Conservation (phyloP, 2,797 vertebrate species). For the Mormyrops boulengeri region DNA sequence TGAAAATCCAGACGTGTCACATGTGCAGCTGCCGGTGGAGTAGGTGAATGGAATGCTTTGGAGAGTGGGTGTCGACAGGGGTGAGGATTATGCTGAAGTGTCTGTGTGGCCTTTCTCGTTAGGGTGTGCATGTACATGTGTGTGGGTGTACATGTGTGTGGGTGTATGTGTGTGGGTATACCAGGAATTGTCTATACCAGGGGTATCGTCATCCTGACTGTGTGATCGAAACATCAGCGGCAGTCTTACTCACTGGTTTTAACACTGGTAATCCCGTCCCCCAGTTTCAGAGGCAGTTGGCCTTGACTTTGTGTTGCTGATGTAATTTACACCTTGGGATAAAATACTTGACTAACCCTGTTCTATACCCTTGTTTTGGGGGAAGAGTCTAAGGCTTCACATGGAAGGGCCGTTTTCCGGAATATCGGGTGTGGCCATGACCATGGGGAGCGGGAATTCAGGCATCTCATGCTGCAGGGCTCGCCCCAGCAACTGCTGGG, state of each 20-base stretch:
- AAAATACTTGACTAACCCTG: background rate
- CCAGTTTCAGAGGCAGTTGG: background rate
- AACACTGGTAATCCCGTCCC: background rate
- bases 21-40: background rate
- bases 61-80: background rate
- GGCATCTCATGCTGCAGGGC: background rate
- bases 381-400: background rate
- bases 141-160: background rate
- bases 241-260: background rate
- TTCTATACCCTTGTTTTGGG: background rate
- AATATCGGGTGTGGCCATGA: background rate
- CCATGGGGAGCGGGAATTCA: background rate
- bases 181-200: background rate
- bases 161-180: too few species aligned
- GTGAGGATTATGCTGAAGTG: background rate
- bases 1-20: background rate
- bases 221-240: background rate
- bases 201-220: background rate
- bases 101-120: background rate
- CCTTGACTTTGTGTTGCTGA: background rate
- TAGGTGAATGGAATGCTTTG: background rate
- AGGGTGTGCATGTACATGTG: background rate
- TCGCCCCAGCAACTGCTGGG: background rate
- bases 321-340: background rate
- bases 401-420: background rate